Conservation (phyloP, 2,888 invertebrate genomes). For the Cerastis rubricosa region DNA sequence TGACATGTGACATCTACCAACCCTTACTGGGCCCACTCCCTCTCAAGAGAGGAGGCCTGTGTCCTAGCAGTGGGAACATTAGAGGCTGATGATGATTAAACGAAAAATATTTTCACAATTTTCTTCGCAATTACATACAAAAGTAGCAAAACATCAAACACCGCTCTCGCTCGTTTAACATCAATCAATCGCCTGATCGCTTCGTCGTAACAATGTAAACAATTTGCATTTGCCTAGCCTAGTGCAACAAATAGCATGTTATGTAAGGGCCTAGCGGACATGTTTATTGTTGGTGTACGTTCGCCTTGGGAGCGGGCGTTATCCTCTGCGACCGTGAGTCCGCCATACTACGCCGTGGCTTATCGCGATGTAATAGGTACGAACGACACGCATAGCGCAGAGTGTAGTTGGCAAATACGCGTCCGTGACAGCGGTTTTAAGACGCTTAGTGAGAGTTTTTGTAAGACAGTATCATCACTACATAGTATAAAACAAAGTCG, state of each 20-base stretch:
- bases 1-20: too few relatives aligned
- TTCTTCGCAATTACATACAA: not conserved
- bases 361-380: constrained; percentile 72
- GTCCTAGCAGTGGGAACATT: too few relatives aligned
- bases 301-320: constrained; percentile 87
- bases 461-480: not conserved
- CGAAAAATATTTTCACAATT: too few relatives aligned
- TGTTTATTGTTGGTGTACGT: constrained; percentile 76
- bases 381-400: constrained; percentile 33
- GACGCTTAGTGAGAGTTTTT: not conserved
- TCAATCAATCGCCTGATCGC: constrained; percentile 39
- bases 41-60: too few relatives aligned
- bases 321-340: constrained; percentile 82
- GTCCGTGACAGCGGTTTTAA: constrained; percentile 3
- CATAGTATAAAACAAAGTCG: too few relatives aligned
- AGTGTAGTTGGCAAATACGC: constrained; percentile 30
- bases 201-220: constrained; percentile 59
- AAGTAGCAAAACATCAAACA: constrained; percentile 17
- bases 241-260: constrained; percentile 75
- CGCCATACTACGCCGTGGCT: constrained; percentile 78
- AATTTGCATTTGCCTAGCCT: constrained; percentile 68
- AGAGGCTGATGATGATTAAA: too few relatives aligned
- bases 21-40: too few relatives aligned
- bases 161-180: constrained; percentile 20
- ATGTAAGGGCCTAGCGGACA: constrained; percentile 78